Evolutionary conservation across 1,140 invertebrate genomes (phyloP).

Genomic region (Chelonus insularis): DNA sequence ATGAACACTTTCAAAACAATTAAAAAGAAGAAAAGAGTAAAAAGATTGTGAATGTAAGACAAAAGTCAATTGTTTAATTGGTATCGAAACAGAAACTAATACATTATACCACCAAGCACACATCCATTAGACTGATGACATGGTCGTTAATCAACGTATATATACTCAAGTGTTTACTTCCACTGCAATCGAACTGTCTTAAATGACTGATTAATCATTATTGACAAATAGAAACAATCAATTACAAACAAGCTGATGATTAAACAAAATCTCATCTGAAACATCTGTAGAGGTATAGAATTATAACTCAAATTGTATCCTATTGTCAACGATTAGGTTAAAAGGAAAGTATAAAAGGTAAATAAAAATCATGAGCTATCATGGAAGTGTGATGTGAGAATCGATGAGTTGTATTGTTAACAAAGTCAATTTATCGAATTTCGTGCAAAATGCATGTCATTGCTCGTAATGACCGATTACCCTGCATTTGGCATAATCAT

Average conservation of each 20-base stretch:
- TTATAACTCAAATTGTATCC: too few relatives aligned
- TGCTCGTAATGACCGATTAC: conserved; percentile 60
- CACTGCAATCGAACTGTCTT: not conserved
- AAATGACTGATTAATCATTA: too few relatives aligned
- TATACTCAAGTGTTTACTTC: not conserved
- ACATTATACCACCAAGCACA: conserved; percentile 43
- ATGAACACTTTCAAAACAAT: too few relatives aligned
- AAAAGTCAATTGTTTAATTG: conserved; percentile 45
- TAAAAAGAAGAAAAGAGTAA: too few relatives aligned
- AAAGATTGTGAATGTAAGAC: too few relatives aligned
- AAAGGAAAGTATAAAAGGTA: not conserved
- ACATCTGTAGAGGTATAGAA: not conserved
- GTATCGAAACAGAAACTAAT: conserved; percentile 47
- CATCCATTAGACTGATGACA: conserved; percentile 46
- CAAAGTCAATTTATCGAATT: conserved; percentile 37
- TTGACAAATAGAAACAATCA: not conserved
- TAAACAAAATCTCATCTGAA: not conserved
- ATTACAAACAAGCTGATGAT: not conserved
- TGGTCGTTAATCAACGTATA: conserved; percentile 36
- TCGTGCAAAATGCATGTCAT: conserved; percentile 56
- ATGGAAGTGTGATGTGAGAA: not conserved
- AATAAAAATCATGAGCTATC: not conserved
- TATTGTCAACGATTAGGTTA: too few relatives aligned
- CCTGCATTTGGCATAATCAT: conserved; percentile 24
- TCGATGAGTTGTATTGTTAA: conserved; percentile 46